phyloP scores from a whole-genome alignment of 2,888 invertebrate genomes.

The Eupeodes latifasciatus region DNA sequence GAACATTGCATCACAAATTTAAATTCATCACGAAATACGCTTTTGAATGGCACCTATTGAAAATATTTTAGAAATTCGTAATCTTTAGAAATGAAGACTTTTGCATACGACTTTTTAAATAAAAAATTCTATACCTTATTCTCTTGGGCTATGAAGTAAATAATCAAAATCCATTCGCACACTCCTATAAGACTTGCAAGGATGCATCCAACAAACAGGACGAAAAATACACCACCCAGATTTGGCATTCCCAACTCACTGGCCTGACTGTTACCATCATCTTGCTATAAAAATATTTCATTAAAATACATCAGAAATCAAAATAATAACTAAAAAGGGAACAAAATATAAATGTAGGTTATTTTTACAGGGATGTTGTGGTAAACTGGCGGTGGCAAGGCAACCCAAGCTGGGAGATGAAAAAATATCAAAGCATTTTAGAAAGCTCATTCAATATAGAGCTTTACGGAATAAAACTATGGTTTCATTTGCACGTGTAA shows the following conservation, averaged over 20 bases:
- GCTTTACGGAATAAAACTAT: too few species aligned
- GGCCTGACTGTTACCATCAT: slow-evolving; percentile 83
- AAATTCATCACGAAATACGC: slow-evolving; percentile 88
- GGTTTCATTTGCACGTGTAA: too few species aligned
- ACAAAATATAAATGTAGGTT: slow-evolving; percentile 11
- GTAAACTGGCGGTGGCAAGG: background rate
- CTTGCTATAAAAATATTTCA: slow-evolving; percentile 72
- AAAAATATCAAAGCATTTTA: background rate
- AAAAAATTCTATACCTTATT: slow-evolving; percentile 80
- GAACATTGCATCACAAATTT: slow-evolving; percentile 90
- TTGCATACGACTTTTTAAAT: too few species aligned
- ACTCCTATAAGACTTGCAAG: slow-evolving; percentile 82
- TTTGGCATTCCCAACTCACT: slow-evolving; percentile 87
- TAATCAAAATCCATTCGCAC: slow-evolving; percentile 81
- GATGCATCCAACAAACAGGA: slow-evolving; percentile 85
- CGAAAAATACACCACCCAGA: slow-evolving; percentile 88
- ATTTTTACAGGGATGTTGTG: background rate
- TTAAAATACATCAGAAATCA: slow-evolving; percentile 43
- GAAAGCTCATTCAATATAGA: too few species aligned
- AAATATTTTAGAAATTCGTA: background rate
- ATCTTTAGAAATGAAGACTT: background rate
- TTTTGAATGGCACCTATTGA: slow-evolving; percentile 87
- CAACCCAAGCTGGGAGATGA: background rate
- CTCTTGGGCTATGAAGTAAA: slow-evolving; percentile 80
- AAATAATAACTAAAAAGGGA: slow-evolving; percentile 47